Evolutionary conservation across 2,113 vertebrate species (phyloP).

Genomic region (Albula glossodonta): DNA sequence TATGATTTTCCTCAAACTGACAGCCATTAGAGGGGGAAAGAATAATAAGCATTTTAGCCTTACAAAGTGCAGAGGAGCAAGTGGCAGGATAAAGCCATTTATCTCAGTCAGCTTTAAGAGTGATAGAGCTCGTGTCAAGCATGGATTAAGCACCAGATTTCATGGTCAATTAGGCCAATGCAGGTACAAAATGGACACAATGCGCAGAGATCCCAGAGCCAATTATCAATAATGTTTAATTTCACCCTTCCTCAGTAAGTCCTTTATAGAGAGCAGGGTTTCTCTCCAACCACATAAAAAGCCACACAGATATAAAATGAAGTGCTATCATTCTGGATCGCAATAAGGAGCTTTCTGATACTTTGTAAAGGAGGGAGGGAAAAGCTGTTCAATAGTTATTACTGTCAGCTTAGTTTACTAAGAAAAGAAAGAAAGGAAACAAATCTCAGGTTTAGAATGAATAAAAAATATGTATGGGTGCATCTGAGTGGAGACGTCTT

Average conservation of each 20-base stretch:
- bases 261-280: constrained; percentile 51
- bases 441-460: neutral
- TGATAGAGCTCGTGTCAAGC: constrained; percentile 53
- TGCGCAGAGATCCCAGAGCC: constrained; percentile 64
- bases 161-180: constrained; percentile 77
- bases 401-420: constrained; percentile 35
- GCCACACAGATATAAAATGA: constrained; percentile 47
- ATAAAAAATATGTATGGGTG: constrained; percentile 22
- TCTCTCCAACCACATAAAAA: constrained; percentile 46
- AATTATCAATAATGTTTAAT: constrained; percentile 76
- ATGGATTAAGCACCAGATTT: constrained; percentile 66
- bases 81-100: constrained; percentile 63
- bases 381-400: constrained; percentile 40
- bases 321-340: constrained; percentile 38
- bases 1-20: constrained; percentile 57
- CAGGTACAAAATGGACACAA: constrained; percentile 69
- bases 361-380: constrained; percentile 35
- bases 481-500: constrained; percentile 8
- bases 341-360: constrained; percentile 42
- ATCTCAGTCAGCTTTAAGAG: constrained; percentile 67
- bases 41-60: constrained; percentile 58
- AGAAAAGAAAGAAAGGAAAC: constrained; percentile 3
- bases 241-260: constrained; percentile 60
- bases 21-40: constrained; percentile 50
- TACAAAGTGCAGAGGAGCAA: constrained; percentile 55